A percentile compares a stretch with the other conserved stretches of the same genome.
Conservation (phyloP, 2,888 invertebrate genomes). For the Cephus nigrinus region DNA sequence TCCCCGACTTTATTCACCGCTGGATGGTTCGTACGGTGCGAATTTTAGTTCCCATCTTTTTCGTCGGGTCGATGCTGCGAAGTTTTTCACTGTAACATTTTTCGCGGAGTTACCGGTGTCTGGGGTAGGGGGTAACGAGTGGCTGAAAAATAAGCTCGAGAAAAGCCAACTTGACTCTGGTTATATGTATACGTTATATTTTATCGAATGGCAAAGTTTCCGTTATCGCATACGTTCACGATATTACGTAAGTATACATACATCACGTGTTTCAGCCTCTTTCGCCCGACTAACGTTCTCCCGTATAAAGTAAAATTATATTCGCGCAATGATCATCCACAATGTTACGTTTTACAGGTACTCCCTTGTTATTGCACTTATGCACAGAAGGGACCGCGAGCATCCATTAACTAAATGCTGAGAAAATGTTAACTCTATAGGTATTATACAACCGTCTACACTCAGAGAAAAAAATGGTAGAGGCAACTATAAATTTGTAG, state of each 20-base stretch:
- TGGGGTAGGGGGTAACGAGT: background rate
- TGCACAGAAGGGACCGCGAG: background rate
- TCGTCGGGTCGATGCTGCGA: background rate
- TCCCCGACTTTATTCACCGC: background rate
- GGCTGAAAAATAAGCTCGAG: background rate
- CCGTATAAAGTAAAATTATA: slow-evolving; percentile 11
- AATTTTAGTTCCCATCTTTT: background rate
- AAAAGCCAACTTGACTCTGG: background rate
- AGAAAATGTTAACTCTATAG: slow-evolving; percentile 39
- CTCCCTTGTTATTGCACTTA: background rate
- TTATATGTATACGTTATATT: background rate
- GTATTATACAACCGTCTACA: background rate
- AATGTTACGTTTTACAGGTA: background rate
- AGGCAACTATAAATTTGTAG: too few relatives aligned
- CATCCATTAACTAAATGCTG: slow-evolving; percentile 42
- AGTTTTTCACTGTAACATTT: background rate
- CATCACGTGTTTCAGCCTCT: background rate
- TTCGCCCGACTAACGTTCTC: background rate
- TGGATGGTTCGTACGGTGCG: background rate
- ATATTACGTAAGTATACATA: background rate
- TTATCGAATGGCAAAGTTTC: background rate
- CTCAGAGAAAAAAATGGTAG: too few relatives aligned
- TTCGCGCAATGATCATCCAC: background rate
- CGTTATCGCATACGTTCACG: background rate
- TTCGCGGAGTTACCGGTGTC: background rate